Evolutionary conservation across 1,140 invertebrate species (phyloP).

Genomic region (Lasaia peninsularis): DNA sequence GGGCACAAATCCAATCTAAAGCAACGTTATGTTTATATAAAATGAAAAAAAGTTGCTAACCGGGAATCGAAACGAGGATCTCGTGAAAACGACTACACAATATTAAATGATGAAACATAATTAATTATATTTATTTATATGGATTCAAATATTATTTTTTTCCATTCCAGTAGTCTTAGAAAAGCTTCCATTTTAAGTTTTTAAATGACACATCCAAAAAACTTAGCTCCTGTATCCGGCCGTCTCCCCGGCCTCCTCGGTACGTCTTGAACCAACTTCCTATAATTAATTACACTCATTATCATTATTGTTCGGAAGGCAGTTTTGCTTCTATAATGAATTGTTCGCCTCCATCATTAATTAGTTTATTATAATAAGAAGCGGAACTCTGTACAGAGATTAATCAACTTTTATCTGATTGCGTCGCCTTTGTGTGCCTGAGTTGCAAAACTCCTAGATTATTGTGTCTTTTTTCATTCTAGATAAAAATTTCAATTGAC

Average conservation of each 20-base stretch:
- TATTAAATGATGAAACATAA: too few species aligned
- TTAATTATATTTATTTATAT: too few species aligned
- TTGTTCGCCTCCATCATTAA: conserved; percentile 74
- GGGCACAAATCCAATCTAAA: too few species aligned
- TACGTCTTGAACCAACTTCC: conserved; percentile 75
- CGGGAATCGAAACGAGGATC: too few species aligned
- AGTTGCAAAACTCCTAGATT: conserved; percentile 25
- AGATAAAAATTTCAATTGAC: not conserved
- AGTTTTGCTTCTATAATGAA: conserved; percentile 77
- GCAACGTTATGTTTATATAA: too few species aligned
- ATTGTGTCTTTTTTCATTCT: not conserved
- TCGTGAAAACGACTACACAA: too few species aligned
- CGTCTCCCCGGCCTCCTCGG: conserved; percentile 39
- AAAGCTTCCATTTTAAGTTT: not conserved
- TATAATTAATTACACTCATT: conserved; percentile 77
- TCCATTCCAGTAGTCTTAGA: too few species aligned
- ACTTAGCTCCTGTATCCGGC: not conserved
- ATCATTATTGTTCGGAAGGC: conserved; percentile 77
- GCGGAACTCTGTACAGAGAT: conserved; percentile 64
- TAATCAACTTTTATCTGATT: conserved; percentile 75
- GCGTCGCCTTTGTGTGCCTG: conserved; percentile 45
- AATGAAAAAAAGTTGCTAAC: too few species aligned
- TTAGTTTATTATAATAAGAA: conserved; percentile 77
- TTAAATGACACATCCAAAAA: conserved; percentile 31
- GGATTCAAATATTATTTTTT: too few species aligned